Evolutionary conservation across 2,888 invertebrate genomes (phyloP).

Genomic region (Zootermopsis nevadensis): DNA sequence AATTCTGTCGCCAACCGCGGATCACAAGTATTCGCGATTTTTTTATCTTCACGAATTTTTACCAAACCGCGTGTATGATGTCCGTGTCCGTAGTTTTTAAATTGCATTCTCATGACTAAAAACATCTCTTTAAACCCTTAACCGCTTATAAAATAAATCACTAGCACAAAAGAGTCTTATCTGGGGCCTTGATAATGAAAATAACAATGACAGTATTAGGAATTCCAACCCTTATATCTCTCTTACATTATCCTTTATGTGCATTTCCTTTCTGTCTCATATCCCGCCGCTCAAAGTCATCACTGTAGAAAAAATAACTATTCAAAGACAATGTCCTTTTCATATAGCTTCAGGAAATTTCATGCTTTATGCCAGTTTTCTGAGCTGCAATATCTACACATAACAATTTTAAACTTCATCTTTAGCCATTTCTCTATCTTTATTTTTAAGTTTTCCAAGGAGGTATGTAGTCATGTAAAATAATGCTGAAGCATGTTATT

Average conservation of each 20-base stretch:
- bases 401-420: conserved; percentile 13
- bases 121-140: not conserved
- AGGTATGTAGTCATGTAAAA: conserved; percentile 36
- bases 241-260: not conserved
- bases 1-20: no score
- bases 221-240: not conserved
- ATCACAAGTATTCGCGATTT: no score
- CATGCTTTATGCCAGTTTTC: conserved; percentile 27
- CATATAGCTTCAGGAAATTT: conserved; percentile 13
- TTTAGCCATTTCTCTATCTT: not conserved
- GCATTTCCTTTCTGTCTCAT: not conserved
- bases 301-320: not conserved
- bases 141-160: not conserved
- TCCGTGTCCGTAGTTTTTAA: no score
- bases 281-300: not conserved
- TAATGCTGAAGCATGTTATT: conserved; percentile 34
- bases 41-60: no score
- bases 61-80: no score
- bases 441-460: not conserved
- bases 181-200: not conserved
- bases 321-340: not conserved
- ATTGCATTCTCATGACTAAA: no score
- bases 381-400: conserved; percentile 1
- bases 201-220: conserved; percentile 4
- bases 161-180: not conserved